Percentiles rank a stretch among this genome's conserved stretches.
Conservation (phyloP, 2,113 vertebrate genomes). For the Dicaeum eximium region DNA sequence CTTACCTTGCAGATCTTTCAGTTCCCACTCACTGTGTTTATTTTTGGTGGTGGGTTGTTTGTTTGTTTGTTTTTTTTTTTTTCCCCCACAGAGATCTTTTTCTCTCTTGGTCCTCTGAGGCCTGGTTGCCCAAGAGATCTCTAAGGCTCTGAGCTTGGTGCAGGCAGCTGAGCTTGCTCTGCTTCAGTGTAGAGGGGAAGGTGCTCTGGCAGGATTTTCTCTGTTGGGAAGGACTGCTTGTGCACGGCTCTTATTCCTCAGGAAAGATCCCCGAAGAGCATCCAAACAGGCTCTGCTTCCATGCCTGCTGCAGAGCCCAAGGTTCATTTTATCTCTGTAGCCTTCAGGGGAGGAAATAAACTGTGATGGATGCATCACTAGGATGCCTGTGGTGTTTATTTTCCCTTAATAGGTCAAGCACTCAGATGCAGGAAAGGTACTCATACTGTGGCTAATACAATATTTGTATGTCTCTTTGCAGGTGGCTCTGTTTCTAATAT, state of each 20-base stretch:
- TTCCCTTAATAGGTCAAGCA: background rate
- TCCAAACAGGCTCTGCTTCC: background rate
- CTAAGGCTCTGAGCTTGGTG: background rate
- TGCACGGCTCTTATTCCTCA: background rate
- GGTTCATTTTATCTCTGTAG: background rate
- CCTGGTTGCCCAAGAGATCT: background rate
- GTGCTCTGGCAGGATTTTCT: background rate
- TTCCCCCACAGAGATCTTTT: background rate
- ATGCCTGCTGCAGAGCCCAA: background rate
- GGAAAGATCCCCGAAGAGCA: background rate
- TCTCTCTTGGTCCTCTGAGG: background rate
- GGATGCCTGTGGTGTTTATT: background rate
- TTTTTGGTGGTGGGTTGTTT: too few species aligned
- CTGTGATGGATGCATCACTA: background rate
- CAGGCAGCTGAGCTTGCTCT: background rate
- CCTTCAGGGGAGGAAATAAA: background rate
- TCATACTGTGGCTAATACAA: background rate
- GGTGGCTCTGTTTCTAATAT: constrained; percentile 88
- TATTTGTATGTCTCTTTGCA: constrained; percentile 43
- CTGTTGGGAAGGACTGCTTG: background rate
- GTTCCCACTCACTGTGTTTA: background rate
- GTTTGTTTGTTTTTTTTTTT: too few species aligned
- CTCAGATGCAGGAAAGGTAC: background rate
- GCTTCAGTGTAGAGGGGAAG: background rate
- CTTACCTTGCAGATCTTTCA: background rate